phyloP scores from a whole-genome alignment of 2,888 invertebrate species.

The Notodonta dromedarius region DNA sequence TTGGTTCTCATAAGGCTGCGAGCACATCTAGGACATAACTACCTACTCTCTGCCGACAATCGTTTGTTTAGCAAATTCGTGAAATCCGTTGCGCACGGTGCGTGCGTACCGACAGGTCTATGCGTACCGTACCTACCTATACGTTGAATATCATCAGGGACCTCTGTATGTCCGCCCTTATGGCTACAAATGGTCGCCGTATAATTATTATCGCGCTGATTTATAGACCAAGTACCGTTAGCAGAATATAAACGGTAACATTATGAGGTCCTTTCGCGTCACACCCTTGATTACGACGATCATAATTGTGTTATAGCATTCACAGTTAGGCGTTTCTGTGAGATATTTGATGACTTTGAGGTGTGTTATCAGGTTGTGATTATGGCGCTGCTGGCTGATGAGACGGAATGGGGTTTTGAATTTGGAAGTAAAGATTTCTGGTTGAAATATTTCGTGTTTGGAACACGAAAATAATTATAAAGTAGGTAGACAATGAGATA shows the following conservation, averaged over 20 bases:
- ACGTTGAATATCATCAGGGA: slow-evolving; percentile 52
- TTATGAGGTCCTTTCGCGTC: slow-evolving; percentile 49
- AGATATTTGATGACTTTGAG: slow-evolving; percentile 3
- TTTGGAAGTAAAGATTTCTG: background rate
- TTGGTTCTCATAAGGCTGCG: too few species aligned
- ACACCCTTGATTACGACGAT: slow-evolving; percentile 33
- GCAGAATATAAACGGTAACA: slow-evolving; percentile 74
- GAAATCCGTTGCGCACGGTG: background rate
- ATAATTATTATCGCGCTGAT: slow-evolving; percentile 80
- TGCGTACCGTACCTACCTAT: background rate
- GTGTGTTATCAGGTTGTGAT: background rate
- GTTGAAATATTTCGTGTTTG: too few species aligned
- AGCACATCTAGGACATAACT: too few species aligned
- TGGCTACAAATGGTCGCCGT: slow-evolving; percentile 69
- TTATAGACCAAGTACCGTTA: slow-evolving; percentile 70
- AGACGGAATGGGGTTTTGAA: background rate
- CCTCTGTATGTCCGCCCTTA: slow-evolving; percentile 63
- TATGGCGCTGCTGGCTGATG: too few species aligned
- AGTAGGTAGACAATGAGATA: too few species aligned
- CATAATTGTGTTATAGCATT: slow-evolving; percentile 32
- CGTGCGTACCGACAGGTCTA: background rate
- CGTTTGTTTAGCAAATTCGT: background rate
- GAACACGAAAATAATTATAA: too few species aligned
- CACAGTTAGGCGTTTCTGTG: background rate
- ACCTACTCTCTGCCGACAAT: too few species aligned